phyloP scores from a whole-genome alignment of 1,140 invertebrate species.

The Drosophila quadrilineata region DNA sequence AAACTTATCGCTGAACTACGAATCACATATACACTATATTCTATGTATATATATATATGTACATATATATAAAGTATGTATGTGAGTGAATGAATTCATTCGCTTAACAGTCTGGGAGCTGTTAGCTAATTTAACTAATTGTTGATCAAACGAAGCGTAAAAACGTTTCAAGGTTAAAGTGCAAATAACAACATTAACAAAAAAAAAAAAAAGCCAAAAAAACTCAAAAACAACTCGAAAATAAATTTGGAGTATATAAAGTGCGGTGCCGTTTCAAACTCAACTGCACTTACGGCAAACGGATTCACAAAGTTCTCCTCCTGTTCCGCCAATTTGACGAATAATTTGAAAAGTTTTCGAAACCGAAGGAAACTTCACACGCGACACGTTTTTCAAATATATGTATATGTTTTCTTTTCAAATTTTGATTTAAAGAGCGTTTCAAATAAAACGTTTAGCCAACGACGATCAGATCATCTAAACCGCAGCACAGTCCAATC shows the following conservation, averaged over 20 bases:
- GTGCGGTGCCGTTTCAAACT: conserved; percentile 11
- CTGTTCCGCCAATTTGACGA: conserved; percentile 55
- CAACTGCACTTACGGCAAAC: conserved; percentile 59
- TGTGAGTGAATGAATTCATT: conserved; percentile 51
- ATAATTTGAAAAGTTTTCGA: no score
- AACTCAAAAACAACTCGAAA: no score
- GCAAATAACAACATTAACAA: conserved; percentile 13
- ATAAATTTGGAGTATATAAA: no score
- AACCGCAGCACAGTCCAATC: conserved; percentile 41
- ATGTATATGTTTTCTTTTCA: no score
- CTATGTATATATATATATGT: no score
- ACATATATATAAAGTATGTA: neutral
- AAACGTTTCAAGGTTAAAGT: conserved; percentile 47
- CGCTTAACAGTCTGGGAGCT: neutral
- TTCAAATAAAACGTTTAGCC: conserved; percentile 7
- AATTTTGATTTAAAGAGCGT: no score
- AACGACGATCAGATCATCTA: conserved; percentile 16
- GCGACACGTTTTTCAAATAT: conserved; percentile 2
- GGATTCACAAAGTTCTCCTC: conserved; percentile 48
- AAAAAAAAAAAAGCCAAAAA: conserved; percentile 16
- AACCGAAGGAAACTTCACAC: no score
- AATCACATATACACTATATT: conserved; percentile 12
- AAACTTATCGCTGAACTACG: conserved; percentile 41
- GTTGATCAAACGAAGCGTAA: conserved; percentile 61
- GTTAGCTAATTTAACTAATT: conserved; percentile 44